These are phyloP conservation scores for Hipposideros larvatus DNA, from an alignment of 2,797 vertebrate genomes.

Conservation along the genomic window DNA sequence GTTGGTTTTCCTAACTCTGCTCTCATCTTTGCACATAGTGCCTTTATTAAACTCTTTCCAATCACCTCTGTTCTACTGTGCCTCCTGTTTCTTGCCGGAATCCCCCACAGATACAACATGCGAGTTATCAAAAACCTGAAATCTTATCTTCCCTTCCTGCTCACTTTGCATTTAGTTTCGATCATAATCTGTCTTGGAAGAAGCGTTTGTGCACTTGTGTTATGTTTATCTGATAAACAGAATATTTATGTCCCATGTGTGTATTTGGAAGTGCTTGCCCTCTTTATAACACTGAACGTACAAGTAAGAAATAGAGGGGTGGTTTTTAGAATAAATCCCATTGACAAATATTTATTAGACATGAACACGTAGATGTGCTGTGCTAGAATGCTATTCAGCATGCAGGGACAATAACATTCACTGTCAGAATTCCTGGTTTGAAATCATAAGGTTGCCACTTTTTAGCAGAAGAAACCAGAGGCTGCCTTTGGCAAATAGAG, in stretches of 20 bases:
- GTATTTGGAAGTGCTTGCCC: background rate
- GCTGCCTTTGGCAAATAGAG: background rate
- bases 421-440: slow-evolving; percentile 1
- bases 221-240: background rate
- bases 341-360: background rate
- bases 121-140: background rate
- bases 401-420: background rate
- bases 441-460: background rate
- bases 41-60: background rate
- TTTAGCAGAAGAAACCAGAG: background rate
- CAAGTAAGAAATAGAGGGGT: background rate
- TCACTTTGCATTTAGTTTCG: slow-evolving; percentile 7
- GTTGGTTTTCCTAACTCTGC: background rate
- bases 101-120: background rate
- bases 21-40: background rate
- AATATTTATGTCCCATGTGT: slow-evolving; percentile 28
- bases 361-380: background rate
- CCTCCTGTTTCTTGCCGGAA: background rate
- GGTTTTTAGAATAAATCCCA: slow-evolving; percentile 40
- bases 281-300: background rate
- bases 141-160: background rate
- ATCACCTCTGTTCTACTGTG: background rate
- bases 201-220: background rate
- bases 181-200: background rate
- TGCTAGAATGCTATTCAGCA: background rate